phyloP scores from a whole-genome alignment of 35 echinoderm and acorn worm genomes.

The Acanthaster planci region DNA sequence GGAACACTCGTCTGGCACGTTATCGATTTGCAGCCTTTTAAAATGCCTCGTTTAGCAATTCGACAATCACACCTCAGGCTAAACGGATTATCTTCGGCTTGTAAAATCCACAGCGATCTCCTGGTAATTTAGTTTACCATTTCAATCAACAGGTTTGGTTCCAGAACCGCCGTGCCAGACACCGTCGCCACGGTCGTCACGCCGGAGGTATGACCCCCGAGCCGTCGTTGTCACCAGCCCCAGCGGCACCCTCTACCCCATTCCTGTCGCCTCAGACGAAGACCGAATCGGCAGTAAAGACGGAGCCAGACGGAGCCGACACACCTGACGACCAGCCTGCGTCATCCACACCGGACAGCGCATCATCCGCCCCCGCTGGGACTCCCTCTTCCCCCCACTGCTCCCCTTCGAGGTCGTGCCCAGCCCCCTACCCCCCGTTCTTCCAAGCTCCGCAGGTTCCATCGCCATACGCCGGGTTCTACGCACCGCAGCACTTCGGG shows the following conservation, averaged over 20 bases:
- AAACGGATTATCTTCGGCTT: constrained; percentile 8
- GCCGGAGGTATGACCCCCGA: neutral
- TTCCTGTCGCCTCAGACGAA: neutral
- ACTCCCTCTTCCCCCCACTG: neutral
- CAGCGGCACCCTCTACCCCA: neutral
- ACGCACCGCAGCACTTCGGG: neutral
- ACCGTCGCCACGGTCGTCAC: constrained; percentile 55
- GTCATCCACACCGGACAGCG: neutral
- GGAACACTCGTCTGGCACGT: no score
- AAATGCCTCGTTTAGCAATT: no score
- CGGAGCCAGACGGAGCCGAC: neutral
- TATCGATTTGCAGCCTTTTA: no score
- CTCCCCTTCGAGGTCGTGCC: neutral
- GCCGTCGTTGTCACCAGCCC: neutral
- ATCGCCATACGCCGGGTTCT: neutral
- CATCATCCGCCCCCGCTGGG: neutral
- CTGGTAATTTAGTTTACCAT: neutral
- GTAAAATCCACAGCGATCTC: neutral
- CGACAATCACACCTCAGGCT: constrained; percentile 12
- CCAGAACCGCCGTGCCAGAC: constrained; percentile 78
- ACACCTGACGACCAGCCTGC: neutral
- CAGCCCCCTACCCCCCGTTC: neutral
- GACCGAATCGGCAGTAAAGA: neutral
- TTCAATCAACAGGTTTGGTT: constrained; percentile 83
- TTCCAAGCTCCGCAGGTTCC: no score